phyloP scores from a whole-genome alignment of 53 echinoderm and acorn worm species.

The Luidia sarsii region DNA sequence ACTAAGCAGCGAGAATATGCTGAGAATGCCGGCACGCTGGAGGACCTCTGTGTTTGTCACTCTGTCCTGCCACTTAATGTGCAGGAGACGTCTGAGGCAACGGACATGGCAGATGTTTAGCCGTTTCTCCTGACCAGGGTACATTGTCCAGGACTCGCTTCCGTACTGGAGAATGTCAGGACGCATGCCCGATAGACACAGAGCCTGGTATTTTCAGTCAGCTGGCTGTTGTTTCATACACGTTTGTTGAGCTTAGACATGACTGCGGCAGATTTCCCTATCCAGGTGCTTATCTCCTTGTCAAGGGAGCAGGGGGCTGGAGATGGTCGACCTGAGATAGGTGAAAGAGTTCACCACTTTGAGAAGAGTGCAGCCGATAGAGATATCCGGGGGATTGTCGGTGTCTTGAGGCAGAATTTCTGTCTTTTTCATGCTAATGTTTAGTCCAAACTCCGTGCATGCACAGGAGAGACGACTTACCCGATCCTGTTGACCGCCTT shows the following conservation, averaged over 20 bases:
- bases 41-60: no score
- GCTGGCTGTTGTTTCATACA: slow-evolving; percentile 12
- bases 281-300: not conserved
- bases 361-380: slow-evolving; percentile 27
- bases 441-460: no score
- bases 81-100: not conserved
- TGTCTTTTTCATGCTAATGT: slow-evolving; percentile 80
- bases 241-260: slow-evolving; percentile 19
- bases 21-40: no score
- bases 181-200: slow-evolving; percentile 16
- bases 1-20: no score
- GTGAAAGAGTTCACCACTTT: slow-evolving; percentile 42
- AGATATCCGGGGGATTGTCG: slow-evolving; percentile 46
- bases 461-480: slow-evolving; percentile 42
- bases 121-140: no score
- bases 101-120: slow-evolving; percentile 11
- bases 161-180: slow-evolving; percentile 27
- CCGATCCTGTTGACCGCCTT: slow-evolving; percentile 44
- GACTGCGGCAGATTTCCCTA: no score
- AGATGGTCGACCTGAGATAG: slow-evolving; percentile 58
- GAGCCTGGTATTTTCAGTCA: slow-evolving; percentile 23
- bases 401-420: slow-evolving; percentile 42
- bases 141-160: slow-evolving; percentile 31
- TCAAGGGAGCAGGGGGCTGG: slow-evolving; percentile 49
- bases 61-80: no score